These are phyloP conservation scores for Epizoanthus fatuus DNA, from an alignment of 92 coral and sea anemone species.

Conservation along the genomic window DNA sequence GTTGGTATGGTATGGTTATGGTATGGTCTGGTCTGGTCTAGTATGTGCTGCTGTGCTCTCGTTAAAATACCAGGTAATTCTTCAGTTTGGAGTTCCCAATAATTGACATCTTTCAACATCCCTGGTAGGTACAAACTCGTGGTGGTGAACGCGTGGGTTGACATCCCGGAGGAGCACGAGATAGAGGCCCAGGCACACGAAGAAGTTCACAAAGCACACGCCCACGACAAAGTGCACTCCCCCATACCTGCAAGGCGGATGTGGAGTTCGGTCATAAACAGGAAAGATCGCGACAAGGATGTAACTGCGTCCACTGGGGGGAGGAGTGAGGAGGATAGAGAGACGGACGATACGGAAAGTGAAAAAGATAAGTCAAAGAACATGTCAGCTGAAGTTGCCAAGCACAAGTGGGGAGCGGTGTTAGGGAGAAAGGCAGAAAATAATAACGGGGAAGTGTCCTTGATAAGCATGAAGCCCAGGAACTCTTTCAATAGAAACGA, in stretches of 20 bases:
- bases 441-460: conserved; percentile 14
- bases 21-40: no score
- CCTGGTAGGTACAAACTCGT: conserved; percentile 77
- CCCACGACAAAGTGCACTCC: conserved; percentile 57
- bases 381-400: neutral
- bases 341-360: neutral
- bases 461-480: conserved; percentile 35
- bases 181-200: conserved; percentile 87
- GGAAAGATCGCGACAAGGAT: conserved; percentile 43
- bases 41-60: neutral
- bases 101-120: neutral
- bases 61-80: no score
- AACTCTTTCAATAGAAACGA: conserved; percentile 15
- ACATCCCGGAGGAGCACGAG: conserved; percentile 96
- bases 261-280: conserved; percentile 70
- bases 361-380: conserved; percentile 10
- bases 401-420: conserved; percentile 13
- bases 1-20: no score
- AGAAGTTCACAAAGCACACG: conserved; percentile 72
- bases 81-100: no score
- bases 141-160: conserved; percentile 99
- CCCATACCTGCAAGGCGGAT: conserved; percentile 74
- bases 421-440: conserved; percentile 14
- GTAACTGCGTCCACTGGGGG: conserved; percentile 6
- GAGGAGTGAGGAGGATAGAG: neutral